These are phyloP conservation scores for Volucella inflata DNA, from an alignment of 2,888 invertebrate species.

Conservation along the genomic window DNA sequence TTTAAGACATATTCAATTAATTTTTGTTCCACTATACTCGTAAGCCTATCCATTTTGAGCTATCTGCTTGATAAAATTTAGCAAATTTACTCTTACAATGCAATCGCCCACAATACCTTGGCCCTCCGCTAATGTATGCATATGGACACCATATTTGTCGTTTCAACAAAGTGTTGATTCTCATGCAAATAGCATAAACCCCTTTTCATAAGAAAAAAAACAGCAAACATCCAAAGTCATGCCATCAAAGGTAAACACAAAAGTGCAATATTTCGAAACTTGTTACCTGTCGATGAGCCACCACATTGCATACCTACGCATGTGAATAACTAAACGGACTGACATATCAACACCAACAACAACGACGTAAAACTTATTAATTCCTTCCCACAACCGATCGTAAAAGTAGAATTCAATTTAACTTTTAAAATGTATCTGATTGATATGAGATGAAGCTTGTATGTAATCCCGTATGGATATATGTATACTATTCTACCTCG, in stretches of 20 bases:
- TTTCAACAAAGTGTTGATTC: constrained; percentile 29
- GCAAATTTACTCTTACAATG: not conserved
- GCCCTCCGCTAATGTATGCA: not conserved
- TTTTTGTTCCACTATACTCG: no score
- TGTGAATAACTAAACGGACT: constrained; percentile 29
- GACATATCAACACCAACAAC: not conserved
- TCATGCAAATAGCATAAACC: constrained; percentile 32
- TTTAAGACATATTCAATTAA: no score
- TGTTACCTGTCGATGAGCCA: constrained; percentile 18
- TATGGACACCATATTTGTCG: not conserved
- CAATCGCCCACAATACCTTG: not conserved
- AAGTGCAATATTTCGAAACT: constrained; percentile 29
- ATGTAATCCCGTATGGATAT: no score
- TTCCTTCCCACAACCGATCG: constrained; percentile 23
- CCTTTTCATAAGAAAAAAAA: not conserved
- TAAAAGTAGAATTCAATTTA: constrained; percentile 33
- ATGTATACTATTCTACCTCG: no score
- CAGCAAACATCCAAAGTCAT: not conserved
- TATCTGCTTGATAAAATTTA: not conserved
- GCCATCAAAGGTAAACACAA: constrained; percentile 6
- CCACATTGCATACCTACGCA: constrained; percentile 31
- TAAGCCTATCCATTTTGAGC: no score
- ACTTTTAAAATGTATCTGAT: constrained; percentile 36
- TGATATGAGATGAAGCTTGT: constrained; percentile 36
- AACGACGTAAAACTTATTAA: constrained; percentile 6